Base-by-base conservation (phyloP, 2,888 invertebrate genomes). In the Meteorus colon region DNA sequence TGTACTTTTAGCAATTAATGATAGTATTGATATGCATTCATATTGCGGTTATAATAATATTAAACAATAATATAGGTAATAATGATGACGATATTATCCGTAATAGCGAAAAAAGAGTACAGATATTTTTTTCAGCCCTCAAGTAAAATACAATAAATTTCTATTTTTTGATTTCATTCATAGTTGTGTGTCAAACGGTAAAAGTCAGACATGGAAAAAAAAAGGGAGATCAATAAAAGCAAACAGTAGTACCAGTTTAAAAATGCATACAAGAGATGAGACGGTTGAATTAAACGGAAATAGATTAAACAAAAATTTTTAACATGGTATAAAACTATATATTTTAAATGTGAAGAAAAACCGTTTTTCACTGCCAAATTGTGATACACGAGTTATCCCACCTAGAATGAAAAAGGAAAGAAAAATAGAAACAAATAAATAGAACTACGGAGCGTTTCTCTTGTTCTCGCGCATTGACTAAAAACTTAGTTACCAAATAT, bases 361-460 rank as follows among this genome's bases (percentile, higher is more conserved):
- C 37, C 31, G 19, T 37, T 37, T 65, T 88, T 89, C 89, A 89
- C 89, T 89, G 89, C 89, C 89, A 89, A 89, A 89, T 88, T 89
- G 89, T 89, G 89, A 89, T 89, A 88, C 84, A 84, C 82, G 83
- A 82, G 83, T 78, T 86, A 83, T 80, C 65, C 76, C 68, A 60
- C 60, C 68, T 41, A 65, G 74, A 66, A 31, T 24, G 45, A n/a
- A 29, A 45, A 37, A 74, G 41, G 29, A 29, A 63, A 51, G 37
- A 59, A 34, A 41, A 27, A 70, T 41, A 71, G 12, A 69, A 24
- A n/a, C 41, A 62, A 48, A 62, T 16, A 62, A 74, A 31, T 31
- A 51, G 12, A 67, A 37, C 29, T 41, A 27, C 69, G 55, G 76
- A 74, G 73, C 75, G 59, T 59, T 74, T 74, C 59, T 70, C 72